These are phyloP conservation scores for Eudemis profundana DNA, from an alignment of 2,888 invertebrate genomes.

Conservation along the genomic window DNA sequence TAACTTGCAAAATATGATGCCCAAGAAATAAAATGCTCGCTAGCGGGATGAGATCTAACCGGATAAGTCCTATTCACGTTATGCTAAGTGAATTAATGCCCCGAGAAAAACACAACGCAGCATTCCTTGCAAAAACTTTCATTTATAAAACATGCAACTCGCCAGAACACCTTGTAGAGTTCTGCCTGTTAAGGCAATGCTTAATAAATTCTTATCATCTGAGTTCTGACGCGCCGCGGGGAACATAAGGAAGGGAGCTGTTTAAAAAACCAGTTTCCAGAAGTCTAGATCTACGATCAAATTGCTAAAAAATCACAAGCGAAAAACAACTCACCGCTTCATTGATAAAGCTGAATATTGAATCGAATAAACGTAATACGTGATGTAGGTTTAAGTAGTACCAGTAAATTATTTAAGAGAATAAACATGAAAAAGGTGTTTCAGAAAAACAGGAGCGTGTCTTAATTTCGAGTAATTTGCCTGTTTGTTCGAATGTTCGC, in stretches of 20 bases:
- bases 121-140: slow-evolving; percentile 29
- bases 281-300: slow-evolving; percentile 11
- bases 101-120: slow-evolving; percentile 19
- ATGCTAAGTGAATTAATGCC: slow-evolving; percentile 27
- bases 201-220: slow-evolving; percentile 39
- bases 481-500: slow-evolving; percentile 1
- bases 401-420: slow-evolving; percentile 8
- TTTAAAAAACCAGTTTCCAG: slow-evolving; percentile 28
- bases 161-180: slow-evolving; percentile 23
- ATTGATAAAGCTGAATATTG: no score
- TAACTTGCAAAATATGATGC: background rate
- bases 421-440: slow-evolving; percentile 30
- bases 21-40: slow-evolving; percentile 6
- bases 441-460: background rate
- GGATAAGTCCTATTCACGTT: slow-evolving; percentile 14
- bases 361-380: no score
- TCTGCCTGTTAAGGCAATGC: slow-evolving; percentile 28
- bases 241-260: slow-evolving; percentile 29
- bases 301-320: background rate
- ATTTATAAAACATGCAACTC: slow-evolving; percentile 23
- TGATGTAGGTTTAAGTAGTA: background rate
- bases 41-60: background rate
- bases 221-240: slow-evolving; percentile 28
- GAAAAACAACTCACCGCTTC: background rate
- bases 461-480: slow-evolving; percentile 23